Percentiles rank a stretch among this genome's conserved stretches.
These are phyloP conservation scores for Hydraecia micacea DNA, from an alignment of 2,888 invertebrate species.

Conservation along the genomic window DNA sequence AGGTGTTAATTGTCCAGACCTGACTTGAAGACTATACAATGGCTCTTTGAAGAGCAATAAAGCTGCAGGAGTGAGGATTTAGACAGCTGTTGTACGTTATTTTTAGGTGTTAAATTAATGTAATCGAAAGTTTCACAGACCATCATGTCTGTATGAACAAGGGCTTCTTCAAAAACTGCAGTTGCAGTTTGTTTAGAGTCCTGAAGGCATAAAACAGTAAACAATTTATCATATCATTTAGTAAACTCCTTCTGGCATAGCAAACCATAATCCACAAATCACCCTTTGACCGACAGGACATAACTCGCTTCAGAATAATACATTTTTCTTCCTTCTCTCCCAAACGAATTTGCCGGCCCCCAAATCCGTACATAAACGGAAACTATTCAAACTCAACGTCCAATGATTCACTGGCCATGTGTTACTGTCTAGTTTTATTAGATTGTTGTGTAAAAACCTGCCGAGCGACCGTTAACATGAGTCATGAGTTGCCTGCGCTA, in stretches of 20 bases:
- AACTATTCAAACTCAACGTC: conserved; percentile 62
- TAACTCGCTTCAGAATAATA: background rate
- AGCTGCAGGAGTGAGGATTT: conserved; percentile 16
- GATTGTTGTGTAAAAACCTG: conserved; percentile 66
- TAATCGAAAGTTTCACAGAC: background rate
- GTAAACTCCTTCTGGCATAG: background rate
- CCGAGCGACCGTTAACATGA: conserved; percentile 72
- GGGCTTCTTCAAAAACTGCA: background rate
- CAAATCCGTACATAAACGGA: conserved; percentile 62
- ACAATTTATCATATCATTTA: background rate
- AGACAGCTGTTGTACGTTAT: conserved; percentile 4
- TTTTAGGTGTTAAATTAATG: conserved; percentile 9
- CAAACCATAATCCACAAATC: background rate
- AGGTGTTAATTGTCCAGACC: conserved; percentile 46
- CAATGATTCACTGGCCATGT: conserved; percentile 66
- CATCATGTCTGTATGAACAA: conserved; percentile 13
- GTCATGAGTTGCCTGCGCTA: conserved; percentile 62
- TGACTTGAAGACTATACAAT: conserved; percentile 20
- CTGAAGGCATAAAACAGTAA: background rate
- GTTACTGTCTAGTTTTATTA: conserved; percentile 64
- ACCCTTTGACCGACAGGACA: background rate
- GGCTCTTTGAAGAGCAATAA: conserved; percentile 34
- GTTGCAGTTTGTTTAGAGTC: background rate
- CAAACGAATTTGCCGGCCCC: conserved; percentile 9
- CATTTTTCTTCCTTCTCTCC: conserved; percentile 16